Percentiles rank a stretch among this genome's conserved stretches.
Evolutionary conservation across 2,888 invertebrate species (phyloP).

Genomic region (Allygus modestus): DNA sequence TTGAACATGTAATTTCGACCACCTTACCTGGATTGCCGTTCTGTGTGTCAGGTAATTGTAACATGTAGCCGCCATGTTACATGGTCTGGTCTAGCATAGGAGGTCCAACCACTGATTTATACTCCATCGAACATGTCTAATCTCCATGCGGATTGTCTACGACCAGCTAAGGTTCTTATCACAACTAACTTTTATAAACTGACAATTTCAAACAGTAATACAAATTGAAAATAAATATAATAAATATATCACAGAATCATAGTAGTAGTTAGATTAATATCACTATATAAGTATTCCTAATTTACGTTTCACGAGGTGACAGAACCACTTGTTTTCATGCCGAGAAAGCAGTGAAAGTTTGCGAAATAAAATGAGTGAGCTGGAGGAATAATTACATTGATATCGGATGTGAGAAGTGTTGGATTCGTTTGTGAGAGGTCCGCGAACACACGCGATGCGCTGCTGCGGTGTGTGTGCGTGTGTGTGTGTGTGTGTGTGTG

Average conservation of each 20-base stretch:
- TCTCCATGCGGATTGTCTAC: neutral
- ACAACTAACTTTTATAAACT: too few relatives aligned
- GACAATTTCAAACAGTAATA: too few relatives aligned
- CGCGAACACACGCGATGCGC: neutral
- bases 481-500: too few relatives aligned
- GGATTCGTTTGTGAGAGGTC: neutral
- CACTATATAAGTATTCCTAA: too few relatives aligned
- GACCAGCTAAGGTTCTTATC: too few relatives aligned
- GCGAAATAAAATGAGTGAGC: neutral
- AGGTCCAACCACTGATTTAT: constrained; percentile 11
- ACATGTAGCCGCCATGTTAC: constrained; percentile 23
- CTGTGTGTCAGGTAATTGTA: neutral
- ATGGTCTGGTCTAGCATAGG: neutral
- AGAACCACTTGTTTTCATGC: neutral
- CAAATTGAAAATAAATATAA: too few relatives aligned
- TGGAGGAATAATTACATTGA: constrained; percentile 13
- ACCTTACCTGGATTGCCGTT: too few relatives aligned
- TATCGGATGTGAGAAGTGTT: constrained; percentile 18
- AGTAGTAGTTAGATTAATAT: too few relatives aligned
- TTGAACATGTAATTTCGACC: too few relatives aligned
- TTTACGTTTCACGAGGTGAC: too few relatives aligned
- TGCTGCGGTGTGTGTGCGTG: too few relatives aligned
- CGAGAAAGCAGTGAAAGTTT: constrained; percentile 37
- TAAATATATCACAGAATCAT: too few relatives aligned
- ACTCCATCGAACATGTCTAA: neutral